Evolutionary conservation across 1,140 invertebrate genomes (phyloP), one percentile per base, ranked within the genome.

Genomic region (Samia ricini): DNA sequence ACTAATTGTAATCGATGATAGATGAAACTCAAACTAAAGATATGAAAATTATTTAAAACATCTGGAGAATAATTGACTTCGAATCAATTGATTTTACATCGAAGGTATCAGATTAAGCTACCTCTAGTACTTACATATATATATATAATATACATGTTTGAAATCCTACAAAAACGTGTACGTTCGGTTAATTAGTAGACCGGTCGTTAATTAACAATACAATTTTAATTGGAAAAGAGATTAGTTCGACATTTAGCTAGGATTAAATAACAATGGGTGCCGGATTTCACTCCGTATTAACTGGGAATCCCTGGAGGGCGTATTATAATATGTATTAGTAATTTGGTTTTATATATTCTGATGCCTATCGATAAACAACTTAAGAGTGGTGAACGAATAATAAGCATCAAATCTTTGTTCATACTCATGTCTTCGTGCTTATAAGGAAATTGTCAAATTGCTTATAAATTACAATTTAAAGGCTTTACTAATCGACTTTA

Each of bases 171-270:
- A 54, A 29, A 49, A 65, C 59, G 59, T 29, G 59, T 59, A 24
- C 19, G 42, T 63, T 19, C 42, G 42, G 54, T 49, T 54, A 23
- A 52, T 23, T 20, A 52, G 5, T 52, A 52, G 22, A 64, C 33
- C 55, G 49, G 55, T 15, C 12, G 23, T 54, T 49, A 42, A 54
- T 51, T 26, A 21, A 54, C 33, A 18, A 52, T 64, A 54, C 54
- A 59, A 15, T 51, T 58, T 63, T 63, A 57, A 64, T 64, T 56
- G 63, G 3, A 8, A 21, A 4, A 15, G 20, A 52, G 7, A 52
- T 52, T 26, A 57, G 33, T 18, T 5, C 19, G 12, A n/a, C 56
- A 36, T 7, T 36, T 42, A 33, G 36, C 19, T 57, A 20, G 10
- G 26, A 36, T 36, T 36, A 5, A 26, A 57, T 57, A 36, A 57